These are phyloP conservation scores for Notamacropus eugenii DNA, from an alignment of 2,797 vertebrate species.

Conservation along the genomic window DNA sequence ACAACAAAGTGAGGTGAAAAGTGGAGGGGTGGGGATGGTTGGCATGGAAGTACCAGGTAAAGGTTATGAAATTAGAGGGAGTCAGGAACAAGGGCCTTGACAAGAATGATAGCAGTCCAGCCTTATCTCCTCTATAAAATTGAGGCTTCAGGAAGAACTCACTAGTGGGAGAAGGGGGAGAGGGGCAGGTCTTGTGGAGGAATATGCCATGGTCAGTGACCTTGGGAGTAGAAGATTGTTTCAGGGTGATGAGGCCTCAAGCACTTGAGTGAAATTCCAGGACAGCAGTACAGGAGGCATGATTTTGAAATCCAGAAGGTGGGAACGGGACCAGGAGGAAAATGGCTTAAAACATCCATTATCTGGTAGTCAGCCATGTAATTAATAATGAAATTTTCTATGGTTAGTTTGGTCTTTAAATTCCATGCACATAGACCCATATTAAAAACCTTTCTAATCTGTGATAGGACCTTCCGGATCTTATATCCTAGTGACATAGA, in stretches of 20 bases:
- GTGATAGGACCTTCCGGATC: not conserved
- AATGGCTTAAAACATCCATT: not conserved
- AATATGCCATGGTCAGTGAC: not conserved
- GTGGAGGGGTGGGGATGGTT: not conserved
- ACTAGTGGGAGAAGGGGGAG: not conserved
- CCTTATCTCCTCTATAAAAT: not conserved
- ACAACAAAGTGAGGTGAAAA: not conserved
- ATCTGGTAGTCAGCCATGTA: not conserved
- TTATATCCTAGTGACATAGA: not conserved
- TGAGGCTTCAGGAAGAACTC: not conserved
- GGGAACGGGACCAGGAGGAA: not conserved
- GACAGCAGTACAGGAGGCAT: not conserved
- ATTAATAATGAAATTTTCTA: not conserved
- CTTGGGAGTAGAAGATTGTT: not conserved
- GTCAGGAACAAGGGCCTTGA: not conserved
- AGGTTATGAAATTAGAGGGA: too few species aligned
- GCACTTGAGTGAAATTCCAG: not conserved
- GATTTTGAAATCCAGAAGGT: not conserved
- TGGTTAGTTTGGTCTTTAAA: not conserved
- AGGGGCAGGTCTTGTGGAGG: not conserved
- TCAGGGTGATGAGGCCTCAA: not conserved
- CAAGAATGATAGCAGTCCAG: not conserved
- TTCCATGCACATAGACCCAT: too few species aligned
- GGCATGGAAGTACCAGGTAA: too few species aligned
- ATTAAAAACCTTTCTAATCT: too few species aligned